A percentile compares a stretch with the other conserved stretches of the same genome.
phyloP scores from a whole-genome alignment of 1,140 invertebrate species.

The Sminthurides bifidus region DNA sequence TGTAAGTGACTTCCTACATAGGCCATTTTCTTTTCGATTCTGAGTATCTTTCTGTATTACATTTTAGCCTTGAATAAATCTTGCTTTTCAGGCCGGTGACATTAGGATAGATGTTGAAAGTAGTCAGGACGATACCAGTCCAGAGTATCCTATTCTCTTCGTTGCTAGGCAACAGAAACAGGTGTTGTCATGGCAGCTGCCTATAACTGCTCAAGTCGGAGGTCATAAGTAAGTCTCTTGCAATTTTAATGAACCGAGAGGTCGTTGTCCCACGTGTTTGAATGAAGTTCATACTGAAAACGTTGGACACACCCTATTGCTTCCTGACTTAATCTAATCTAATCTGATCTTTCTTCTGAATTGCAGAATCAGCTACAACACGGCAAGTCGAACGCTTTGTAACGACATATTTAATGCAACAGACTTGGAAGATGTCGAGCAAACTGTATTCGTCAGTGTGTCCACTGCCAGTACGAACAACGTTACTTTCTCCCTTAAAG shows the following conservation, averaged over 20 bases:
- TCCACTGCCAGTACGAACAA: constrained; percentile 44
- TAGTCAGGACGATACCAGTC: constrained; percentile 37
- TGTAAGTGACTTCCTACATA: neutral
- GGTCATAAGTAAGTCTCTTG: constrained; percentile 4
- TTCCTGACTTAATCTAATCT: constrained; percentile 6
- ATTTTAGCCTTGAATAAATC: too few relatives aligned
- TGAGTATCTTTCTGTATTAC: neutral
- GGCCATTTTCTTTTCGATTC: neutral
- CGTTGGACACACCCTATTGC: too few relatives aligned
- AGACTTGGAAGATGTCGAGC: constrained; percentile 23
- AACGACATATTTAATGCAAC: constrained; percentile 39
- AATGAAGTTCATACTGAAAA: too few relatives aligned
- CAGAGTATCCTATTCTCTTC: constrained; percentile 49
- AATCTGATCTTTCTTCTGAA: neutral
- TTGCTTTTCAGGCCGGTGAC: constrained; percentile 16
- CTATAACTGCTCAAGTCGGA: constrained; percentile 36
- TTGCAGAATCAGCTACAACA: constrained; percentile 41
- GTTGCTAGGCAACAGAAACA: constrained; percentile 52
- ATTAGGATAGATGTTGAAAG: constrained; percentile 38
- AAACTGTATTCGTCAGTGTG: constrained; percentile 46
- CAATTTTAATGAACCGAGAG: neutral
- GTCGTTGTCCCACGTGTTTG: neutral
- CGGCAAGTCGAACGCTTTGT: constrained; percentile 52
- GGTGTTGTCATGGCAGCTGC: constrained; percentile 56
- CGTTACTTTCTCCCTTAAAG: constrained; percentile 42